Percentiles rank a stretch among this genome's conserved stretches.
Evolutionary conservation across 2,888 invertebrate species (phyloP).

Genomic region (Agonopterix heracliana): DNA sequence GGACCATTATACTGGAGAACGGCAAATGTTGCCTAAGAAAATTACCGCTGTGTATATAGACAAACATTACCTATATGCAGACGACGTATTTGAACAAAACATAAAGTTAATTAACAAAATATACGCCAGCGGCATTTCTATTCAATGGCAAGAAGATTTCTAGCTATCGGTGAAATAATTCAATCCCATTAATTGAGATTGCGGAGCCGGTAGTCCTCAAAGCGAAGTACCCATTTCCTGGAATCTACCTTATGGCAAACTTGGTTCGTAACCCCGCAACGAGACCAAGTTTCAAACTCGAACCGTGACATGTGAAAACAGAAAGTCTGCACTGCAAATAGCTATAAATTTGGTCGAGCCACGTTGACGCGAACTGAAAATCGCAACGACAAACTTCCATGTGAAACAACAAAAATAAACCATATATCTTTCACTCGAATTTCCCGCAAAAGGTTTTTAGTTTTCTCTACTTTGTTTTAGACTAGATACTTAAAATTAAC

Average conservation of each 20-base stretch:
- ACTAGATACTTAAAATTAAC: neutral
- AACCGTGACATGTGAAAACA: slow-evolving; percentile 57
- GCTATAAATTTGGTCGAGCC: slow-evolving; percentile 62
- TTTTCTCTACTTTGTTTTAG: slow-evolving; percentile 28
- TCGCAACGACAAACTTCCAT: slow-evolving; percentile 55
- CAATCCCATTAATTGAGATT: too few species aligned
- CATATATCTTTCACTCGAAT: slow-evolving; percentile 62
- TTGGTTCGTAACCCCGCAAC: neutral
- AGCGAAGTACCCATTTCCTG: too few species aligned
- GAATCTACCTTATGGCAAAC: neutral
- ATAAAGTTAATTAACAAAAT: slow-evolving; percentile 7
- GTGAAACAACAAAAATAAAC: slow-evolving; percentile 62
- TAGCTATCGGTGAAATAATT: too few species aligned
- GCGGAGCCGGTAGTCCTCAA: too few species aligned
- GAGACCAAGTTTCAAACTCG: slow-evolving; percentile 36
- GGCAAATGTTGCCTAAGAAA: slow-evolving; percentile 62
- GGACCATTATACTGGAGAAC: slow-evolving; percentile 58
- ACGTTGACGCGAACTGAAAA: slow-evolving; percentile 63
- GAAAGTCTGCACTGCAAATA: slow-evolving; percentile 58
- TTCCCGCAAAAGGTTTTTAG: slow-evolving; percentile 36
- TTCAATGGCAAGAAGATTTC: too few species aligned
- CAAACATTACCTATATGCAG: slow-evolving; percentile 36
- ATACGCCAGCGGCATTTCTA: too few species aligned
- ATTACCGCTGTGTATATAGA: slow-evolving; percentile 50
- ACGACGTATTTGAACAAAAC: slow-evolving; percentile 25